Percentiles rank a stretch among this genome's conserved stretches.
These are phyloP conservation scores for Cataglyphis cursor DNA, from an alignment of 2,888 invertebrate species.

Conservation along the genomic window DNA sequence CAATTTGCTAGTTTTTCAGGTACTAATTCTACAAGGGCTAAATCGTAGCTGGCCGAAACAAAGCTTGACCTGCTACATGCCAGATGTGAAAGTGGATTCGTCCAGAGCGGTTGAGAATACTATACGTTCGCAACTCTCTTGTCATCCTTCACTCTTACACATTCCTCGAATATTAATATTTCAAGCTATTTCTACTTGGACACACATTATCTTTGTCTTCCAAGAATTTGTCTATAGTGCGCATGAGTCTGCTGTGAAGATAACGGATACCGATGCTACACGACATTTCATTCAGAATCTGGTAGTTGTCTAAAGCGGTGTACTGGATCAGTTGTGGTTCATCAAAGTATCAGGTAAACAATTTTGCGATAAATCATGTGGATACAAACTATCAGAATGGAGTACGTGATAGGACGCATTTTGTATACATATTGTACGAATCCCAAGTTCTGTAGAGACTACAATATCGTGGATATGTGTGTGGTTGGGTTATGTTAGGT, in stretches of 20 bases:
- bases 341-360: conserved; percentile 12
- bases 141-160: not conserved
- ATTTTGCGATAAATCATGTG: not conserved
- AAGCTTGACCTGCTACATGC: conserved; percentile 9
- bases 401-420: not conserved
- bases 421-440: not conserved
- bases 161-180: not conserved
- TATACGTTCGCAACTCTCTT: not conserved
- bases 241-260: conserved; percentile 31
- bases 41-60: not conserved
- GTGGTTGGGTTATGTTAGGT: conserved; percentile 11
- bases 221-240: conserved; percentile 42
- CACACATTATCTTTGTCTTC: not conserved
- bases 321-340: conserved; percentile 8
- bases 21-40: not conserved
- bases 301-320: not conserved
- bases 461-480: not conserved
- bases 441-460: not conserved
- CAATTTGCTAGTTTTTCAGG: not conserved
- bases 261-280: not conserved
- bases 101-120: conserved; percentile 21
- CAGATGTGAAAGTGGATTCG: conserved; percentile 51
- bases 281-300: not conserved
- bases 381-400: not conserved
- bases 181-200: not conserved